Evolutionary conservation across 2,797 vertebrate species (phyloP), one percentile per base, ranked within the genome.

Genomic region (Prunella strophiata): DNA sequence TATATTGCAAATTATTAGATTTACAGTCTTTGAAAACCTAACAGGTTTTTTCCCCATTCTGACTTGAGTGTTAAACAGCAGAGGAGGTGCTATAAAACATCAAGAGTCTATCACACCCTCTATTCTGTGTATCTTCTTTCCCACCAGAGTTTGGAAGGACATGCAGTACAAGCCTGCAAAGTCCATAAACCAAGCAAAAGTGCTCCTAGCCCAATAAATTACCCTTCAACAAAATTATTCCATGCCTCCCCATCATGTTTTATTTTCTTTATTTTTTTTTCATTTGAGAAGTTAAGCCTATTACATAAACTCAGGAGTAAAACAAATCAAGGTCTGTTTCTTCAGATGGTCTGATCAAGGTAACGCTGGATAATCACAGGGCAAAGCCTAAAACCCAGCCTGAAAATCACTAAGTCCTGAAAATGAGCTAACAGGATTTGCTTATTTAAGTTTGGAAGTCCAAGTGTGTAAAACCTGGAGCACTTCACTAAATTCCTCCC

Each of bases 41-140:
- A 70, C 76, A 76, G 65, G 0, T 26, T 77, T 84, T 89, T 58
- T 32, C 52, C 78, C 58, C 36, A 34, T 76, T 89, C 65, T 86
- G 70, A 91, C 40, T 59, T 73, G 30, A 93, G 78, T 74, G 66
- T 27, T 78, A 65, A 93, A 78, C 43, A 74, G 88, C 67, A 87
- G 48, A 91, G 61, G n/a, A 76, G 83, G 67, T 93, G 92, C 47
- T 76, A 95, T 43, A 68, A 96, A 92, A 71, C 47, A 93, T 13
- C 38, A 62, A 19, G 16, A 57, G 36, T 47, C 50, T 55, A 47
- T 92, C 58, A 73, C 42, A 43, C 52, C 10, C 13, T 72, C 40
- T 70, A 13, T 61, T 59, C 71, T 76, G 57, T 63, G n/a, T 50
- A 25, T 40, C 26, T 32, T 85, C 34, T 26, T 72, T 50, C 42